Base-by-base conservation (phyloP, 2,888 invertebrate genomes). In the Notodromas monacha region DNA sequence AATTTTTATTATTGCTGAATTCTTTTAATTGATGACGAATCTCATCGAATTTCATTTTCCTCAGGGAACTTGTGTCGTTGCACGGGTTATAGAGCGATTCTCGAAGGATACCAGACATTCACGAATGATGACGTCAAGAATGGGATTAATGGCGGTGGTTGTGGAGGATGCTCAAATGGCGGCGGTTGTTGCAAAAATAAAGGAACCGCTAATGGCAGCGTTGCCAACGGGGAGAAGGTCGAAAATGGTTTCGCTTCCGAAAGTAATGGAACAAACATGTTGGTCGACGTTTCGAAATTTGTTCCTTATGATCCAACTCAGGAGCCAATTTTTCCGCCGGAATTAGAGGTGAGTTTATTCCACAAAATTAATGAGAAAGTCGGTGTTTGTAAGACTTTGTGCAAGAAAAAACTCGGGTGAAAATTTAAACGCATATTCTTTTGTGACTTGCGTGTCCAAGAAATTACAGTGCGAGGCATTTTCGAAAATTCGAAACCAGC, bases 291-390 rank as follows among this genome's bases (percentile, higher is more conserved):
- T 4, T 55, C 54, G 28, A 54, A 60, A 37, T 77, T 72, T 44
- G 45, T 51, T 13, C 68, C 70, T 0, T 68, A 67, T 38, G 67
- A 76, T 52, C 55, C 66, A 2, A 57, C 65, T 1, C 81, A 84
- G 48, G 84, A 84, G 49, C 66, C 72, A 2, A 81, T 84, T 39
- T 86, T 81, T 44, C 84, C 84, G 11, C 72, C 79, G 3, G 79
- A 79, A 45, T 50, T 84, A 31, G 63, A 64, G 45, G 45, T 70
- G 33, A 30, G 31, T 31, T 30, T n/a, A n/a, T n/a, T n/a, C n/a
- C n/a, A n/a, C n/a, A n/a, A n/a, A n/a, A n/a, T n/a, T n/a, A n/a
- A n/a, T n/a, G n/a, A n/a, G n/a, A n/a, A n/a, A n/a, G n/a, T n/a
- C n/a, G n/a, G n/a, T n/a, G n/a, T n/a, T n/a, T n/a, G n/a, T n/a